These are phyloP conservation scores for Falcaria lacertinaria DNA, from an alignment of 2,888 invertebrate species.

Conservation along the genomic window DNA sequence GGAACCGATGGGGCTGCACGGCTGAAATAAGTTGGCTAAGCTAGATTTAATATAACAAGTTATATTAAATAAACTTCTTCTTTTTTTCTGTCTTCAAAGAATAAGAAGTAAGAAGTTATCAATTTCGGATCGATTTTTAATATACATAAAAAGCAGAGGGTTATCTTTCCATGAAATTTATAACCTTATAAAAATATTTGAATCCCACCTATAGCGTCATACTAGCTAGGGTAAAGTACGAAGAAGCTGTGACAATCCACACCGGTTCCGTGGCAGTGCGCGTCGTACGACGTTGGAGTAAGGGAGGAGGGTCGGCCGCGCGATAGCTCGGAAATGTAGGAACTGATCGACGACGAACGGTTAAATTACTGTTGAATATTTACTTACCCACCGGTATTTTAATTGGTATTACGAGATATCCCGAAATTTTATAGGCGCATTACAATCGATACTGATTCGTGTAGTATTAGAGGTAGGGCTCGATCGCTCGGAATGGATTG, in stretches of 20 bases:
- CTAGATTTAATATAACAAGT: background rate
- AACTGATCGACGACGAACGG: constrained; percentile 39
- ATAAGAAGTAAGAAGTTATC: too few relatives aligned
- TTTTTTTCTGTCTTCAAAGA: too few relatives aligned
- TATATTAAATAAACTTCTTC: too few relatives aligned
- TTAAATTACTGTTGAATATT: constrained; percentile 63
- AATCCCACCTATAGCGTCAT: background rate
- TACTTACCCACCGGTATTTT: constrained; percentile 78
- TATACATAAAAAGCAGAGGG: too few relatives aligned
- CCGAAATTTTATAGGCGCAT: constrained; percentile 61
- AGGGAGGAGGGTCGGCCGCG: constrained; percentile 55
- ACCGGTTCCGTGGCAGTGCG: constrained; percentile 12
- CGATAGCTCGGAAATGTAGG: constrained; percentile 43
- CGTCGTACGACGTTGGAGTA: constrained; percentile 13
- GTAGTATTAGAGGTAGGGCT: constrained; percentile 44
- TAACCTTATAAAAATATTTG: background rate
- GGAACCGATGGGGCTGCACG: constrained; percentile 4
- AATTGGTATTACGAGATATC: constrained; percentile 72
- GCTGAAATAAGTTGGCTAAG: background rate
- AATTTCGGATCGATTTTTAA: too few relatives aligned
- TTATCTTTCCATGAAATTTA: background rate
- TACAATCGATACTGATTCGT: constrained; percentile 48
- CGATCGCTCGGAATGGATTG: constrained; percentile 43
- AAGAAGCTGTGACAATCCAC: too few relatives aligned
- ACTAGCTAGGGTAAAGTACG: constrained; percentile 2